Percentiles rank a stretch among this genome's conserved stretches.
Evolutionary conservation across 1,140 invertebrate species (phyloP).

Genomic region (Lepidurus apus): DNA sequence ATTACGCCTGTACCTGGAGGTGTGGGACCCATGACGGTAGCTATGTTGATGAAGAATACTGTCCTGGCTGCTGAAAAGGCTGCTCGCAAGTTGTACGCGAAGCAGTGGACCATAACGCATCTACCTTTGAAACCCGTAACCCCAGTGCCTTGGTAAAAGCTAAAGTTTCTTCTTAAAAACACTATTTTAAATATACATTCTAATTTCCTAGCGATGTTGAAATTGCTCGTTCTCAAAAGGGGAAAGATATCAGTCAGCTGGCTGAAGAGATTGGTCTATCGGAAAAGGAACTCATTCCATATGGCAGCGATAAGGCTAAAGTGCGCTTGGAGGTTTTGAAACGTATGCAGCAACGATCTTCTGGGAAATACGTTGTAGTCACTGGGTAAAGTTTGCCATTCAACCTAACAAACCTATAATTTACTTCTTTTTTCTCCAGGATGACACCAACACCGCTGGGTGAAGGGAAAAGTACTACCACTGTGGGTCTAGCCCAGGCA

Average conservation of each 20-base stretch:
- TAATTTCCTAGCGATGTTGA: constrained; percentile 65
- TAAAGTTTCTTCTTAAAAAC: constrained; percentile 28
- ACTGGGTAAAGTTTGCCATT: constrained; percentile 62
- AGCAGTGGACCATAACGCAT: constrained; percentile 58
- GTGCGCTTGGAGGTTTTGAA: constrained; percentile 77
- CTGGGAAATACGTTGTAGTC: constrained; percentile 93
- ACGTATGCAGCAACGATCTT: constrained; percentile 58
- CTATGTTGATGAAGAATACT: constrained; percentile 96
- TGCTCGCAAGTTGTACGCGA: constrained; percentile 51
- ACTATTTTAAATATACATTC: neutral
- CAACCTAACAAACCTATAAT: constrained; percentile 26
- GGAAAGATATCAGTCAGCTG: constrained; percentile 73
- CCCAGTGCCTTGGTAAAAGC: constrained; percentile 64
- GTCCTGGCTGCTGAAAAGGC: constrained; percentile 69
- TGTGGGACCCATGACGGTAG: constrained; percentile 97
- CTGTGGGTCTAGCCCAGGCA: constrained; percentile 89
- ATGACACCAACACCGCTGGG: constrained; percentile 96
- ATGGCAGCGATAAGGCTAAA: constrained; percentile 94
- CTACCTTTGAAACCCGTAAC: constrained; percentile 54
- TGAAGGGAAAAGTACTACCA: constrained; percentile 95
- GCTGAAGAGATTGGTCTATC: constrained; percentile 80
- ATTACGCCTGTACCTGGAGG: constrained; percentile 98
- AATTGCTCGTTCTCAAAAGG: constrained; percentile 78
- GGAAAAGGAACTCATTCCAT: constrained; percentile 75
- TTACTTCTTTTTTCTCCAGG: constrained; percentile 46